A percentile compares a stretch with the other conserved stretches of the same genome.
phyloP scores from a whole-genome alignment of 2,113 vertebrate species.

The Quiscalus mexicanus region DNA sequence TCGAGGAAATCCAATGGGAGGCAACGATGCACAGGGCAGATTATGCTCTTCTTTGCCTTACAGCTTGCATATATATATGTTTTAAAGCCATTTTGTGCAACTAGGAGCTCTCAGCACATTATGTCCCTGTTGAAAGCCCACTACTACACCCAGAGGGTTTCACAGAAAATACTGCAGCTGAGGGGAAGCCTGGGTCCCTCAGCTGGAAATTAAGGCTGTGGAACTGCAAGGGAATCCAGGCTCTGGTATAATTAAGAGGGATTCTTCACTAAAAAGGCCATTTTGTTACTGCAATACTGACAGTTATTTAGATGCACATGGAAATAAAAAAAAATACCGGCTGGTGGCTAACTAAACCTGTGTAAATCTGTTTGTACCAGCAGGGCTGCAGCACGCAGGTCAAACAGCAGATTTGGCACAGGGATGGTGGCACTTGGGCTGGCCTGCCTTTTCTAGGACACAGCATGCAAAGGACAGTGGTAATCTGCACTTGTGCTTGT shows the following conservation, averaged over 20 bases:
- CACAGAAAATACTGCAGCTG: background rate
- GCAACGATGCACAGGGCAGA: background rate
- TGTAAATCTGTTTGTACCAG: background rate
- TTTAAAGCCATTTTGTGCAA: background rate
- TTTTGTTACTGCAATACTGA: background rate
- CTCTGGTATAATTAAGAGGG: background rate
- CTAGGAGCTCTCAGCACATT: background rate
- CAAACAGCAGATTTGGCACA: background rate
- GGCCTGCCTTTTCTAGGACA: background rate
- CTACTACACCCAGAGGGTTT: background rate
- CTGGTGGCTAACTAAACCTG: background rate
- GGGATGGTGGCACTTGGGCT: background rate
- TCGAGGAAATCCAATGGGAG: background rate
- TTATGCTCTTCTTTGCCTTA: background rate
- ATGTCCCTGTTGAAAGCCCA: background rate
- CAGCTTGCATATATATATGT: background rate
- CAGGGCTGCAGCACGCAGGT: background rate
- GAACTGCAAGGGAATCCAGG: background rate
- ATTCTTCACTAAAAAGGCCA: background rate
- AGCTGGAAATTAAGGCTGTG: background rate
- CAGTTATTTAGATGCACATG: background rate
- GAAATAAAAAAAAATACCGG: background rate
- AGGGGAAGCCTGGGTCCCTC: background rate
- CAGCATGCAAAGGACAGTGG: rapidly evolving
- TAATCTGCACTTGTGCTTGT: background rate